A percentile compares a stretch with the other conserved stretches of the same genome.
Conservation (phyloP, 2,797 vertebrate genomes). For the Buceros bicornis region DNA sequence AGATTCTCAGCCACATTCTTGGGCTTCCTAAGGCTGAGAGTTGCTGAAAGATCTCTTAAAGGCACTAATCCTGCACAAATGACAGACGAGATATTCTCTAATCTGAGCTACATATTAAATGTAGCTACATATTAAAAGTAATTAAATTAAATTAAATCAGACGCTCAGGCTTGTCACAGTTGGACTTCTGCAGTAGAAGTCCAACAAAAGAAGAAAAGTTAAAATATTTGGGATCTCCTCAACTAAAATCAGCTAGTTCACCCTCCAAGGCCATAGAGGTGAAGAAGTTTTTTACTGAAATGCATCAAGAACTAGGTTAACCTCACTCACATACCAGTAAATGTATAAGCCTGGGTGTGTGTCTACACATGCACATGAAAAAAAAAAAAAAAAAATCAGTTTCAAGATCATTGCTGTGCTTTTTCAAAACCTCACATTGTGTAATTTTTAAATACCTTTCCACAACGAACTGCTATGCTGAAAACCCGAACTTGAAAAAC, state of each 20-base stretch:
- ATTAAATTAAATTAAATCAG: not conserved
- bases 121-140: not conserved
- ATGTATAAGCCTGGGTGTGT: not conserved
- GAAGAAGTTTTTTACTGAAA: not conserved
- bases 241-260: not conserved
- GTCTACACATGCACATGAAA: not conserved
- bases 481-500: not conserved
- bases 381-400: not conserved
- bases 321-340: fast-evolving
- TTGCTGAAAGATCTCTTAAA: not conserved
- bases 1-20: not conserved
- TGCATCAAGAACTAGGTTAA: not conserved
- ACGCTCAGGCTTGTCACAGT: not conserved
- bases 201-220: not conserved
- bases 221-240: not conserved
- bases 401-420: not conserved
- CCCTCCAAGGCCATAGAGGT: not conserved
- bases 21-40: not conserved
- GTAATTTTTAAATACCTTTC: not conserved
- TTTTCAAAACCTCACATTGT: fast-evolving
- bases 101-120: not conserved
- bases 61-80: not conserved
- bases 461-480: not conserved
- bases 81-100: not conserved
- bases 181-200: not conserved